These are phyloP conservation scores for Teleopsis dalmanni DNA, from an alignment of 1,140 invertebrate species.

Conservation along the genomic window DNA sequence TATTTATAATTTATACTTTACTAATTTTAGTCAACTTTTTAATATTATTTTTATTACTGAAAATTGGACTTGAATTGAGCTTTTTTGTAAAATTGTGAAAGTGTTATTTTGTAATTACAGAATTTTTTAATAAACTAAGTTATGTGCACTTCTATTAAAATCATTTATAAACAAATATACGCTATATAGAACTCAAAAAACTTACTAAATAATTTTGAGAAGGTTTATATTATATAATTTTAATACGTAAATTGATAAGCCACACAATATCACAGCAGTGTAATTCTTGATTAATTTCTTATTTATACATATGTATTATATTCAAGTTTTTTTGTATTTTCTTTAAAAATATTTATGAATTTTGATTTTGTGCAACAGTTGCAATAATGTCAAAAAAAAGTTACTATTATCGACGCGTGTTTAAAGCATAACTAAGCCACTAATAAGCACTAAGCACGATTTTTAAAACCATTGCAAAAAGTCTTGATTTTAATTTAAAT, in stretches of 20 bases:
- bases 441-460: slow-evolving; percentile 11
- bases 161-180: no score
- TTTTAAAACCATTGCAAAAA: background rate
- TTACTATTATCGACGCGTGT: background rate
- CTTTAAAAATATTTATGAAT: background rate
- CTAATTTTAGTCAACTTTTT: no score
- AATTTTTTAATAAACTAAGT: no score
- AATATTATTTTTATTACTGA: no score
- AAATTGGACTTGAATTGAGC: no score
- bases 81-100: no score
- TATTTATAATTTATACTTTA: no score
- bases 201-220: no score
- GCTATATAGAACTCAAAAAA: no score
- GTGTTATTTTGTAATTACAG: no score
- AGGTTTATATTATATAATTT: no score
- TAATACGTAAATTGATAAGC: slow-evolving; percentile 2
- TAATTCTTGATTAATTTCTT: background rate
- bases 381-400: background rate
- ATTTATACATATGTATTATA: background rate
- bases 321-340: background rate
- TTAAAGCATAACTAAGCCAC: slow-evolving; percentile 8
- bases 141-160: no score
- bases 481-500: background rate
- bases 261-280: slow-evolving; percentile 10
- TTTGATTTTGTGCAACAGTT: slow-evolving; percentile 7